Conservation (phyloP, 2,888 invertebrate genomes). For the Fragum fragum region DNA sequence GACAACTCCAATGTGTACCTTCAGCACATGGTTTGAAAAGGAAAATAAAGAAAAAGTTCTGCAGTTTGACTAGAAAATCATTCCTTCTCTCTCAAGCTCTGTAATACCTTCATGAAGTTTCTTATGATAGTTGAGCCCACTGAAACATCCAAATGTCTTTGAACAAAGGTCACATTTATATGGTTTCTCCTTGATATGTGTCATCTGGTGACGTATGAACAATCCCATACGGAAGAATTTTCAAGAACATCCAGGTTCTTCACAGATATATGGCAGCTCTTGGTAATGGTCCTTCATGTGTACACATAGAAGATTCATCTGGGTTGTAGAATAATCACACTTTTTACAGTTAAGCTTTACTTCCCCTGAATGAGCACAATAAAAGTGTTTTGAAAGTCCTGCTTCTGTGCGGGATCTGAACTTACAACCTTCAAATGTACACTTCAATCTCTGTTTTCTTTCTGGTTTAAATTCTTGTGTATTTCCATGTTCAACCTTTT, state of each 20-base stretch:
- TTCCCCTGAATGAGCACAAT: slow-evolving; percentile 59
- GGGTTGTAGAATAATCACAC: slow-evolving; percentile 89
- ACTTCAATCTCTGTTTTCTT: slow-evolving; percentile 24
- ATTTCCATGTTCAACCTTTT: neutral
- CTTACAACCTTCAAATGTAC: slow-evolving; percentile 64
- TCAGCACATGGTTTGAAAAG: too few relatives aligned
- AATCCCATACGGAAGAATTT: slow-evolving; percentile 88
- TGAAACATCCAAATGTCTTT: slow-evolving; percentile 89
- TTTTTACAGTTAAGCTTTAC: slow-evolving; percentile 87
- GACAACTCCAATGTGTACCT: too few relatives aligned
- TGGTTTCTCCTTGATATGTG: slow-evolving; percentile 88
- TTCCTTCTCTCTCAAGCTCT: too few relatives aligned
- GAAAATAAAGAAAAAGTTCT: too few relatives aligned
- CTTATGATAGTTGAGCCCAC: slow-evolving; percentile 89
- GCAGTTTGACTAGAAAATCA: too few relatives aligned
- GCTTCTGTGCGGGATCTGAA: slow-evolving; percentile 55
- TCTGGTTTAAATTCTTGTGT: neutral
- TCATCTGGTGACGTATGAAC: slow-evolving; percentile 89
- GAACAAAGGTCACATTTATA: slow-evolving; percentile 88
- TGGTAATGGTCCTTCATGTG: slow-evolving; percentile 89
- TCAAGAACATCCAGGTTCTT: slow-evolving; percentile 88
- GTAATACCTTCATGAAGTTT: slow-evolving; percentile 88
- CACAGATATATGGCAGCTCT: slow-evolving; percentile 90
- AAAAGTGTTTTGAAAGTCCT: slow-evolving; percentile 62
- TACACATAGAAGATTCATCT: slow-evolving; percentile 89